A percentile compares a stretch with the other conserved stretches of the same genome.
Conservation (phyloP, 2,797 vertebrate genomes). For the Acropternis orthonyx region DNA sequence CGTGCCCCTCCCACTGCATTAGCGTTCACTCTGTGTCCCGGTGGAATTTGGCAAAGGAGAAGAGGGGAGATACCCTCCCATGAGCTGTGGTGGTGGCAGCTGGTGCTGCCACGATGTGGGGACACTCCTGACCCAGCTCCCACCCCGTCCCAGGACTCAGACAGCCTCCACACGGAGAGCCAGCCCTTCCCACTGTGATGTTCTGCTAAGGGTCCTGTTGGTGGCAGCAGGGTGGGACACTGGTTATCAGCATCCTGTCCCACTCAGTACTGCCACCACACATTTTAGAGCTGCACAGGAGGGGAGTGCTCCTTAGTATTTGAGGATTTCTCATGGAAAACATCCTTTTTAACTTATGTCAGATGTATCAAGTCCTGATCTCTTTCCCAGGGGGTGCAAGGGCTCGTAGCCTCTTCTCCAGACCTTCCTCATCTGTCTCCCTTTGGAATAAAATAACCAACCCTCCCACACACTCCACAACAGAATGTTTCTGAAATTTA, state of each 20-base stretch:
- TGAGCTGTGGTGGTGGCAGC: neutral
- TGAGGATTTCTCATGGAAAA: neutral
- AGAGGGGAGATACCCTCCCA: neutral
- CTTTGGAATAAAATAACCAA: neutral
- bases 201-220: neutral
- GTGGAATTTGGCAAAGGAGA: neutral
- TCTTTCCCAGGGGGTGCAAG: fast-evolving
- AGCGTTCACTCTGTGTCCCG: neutral
- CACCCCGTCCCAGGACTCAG: neutral
- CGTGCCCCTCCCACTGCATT: neutral
- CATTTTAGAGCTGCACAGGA: neutral
- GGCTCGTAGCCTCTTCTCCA: neutral
- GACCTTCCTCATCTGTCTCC: neutral
- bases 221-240: neutral
- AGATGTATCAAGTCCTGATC: neutral
- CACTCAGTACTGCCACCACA: neutral
- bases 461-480: neutral
- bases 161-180: fast-evolving
- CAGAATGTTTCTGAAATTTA: neutral
- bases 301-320: neutral
- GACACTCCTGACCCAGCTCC: fast-evolving
- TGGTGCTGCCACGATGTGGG: neutral
- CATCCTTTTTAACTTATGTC: neutral
- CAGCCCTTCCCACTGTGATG: fast-evolving
- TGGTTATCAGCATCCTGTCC: neutral